Conservation (phyloP, 92 coral and sea anemone genomes). For the Siderastrea radians region DNA sequence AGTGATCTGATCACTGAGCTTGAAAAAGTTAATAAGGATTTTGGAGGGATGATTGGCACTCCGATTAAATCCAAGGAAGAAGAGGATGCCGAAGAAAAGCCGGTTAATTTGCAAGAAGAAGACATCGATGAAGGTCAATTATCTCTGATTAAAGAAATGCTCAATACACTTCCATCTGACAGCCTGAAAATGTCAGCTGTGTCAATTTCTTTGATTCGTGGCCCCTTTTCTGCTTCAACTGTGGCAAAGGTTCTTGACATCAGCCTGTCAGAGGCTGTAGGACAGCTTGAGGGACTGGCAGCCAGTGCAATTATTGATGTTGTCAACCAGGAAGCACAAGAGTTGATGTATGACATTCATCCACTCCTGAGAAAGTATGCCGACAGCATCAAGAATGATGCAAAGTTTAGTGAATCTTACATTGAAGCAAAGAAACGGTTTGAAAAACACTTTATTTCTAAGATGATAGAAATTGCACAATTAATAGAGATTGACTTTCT, state of each 20-base stretch:
- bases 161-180: slow-evolving; percentile 9
- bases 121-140: not conserved
- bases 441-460: not conserved
- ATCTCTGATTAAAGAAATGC: slow-evolving; percentile 7
- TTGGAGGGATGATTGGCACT: not conserved
- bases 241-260: slow-evolving; percentile 14
- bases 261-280: not conserved
- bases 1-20: not conserved
- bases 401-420: not conserved
- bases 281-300: slow-evolving; percentile 9
- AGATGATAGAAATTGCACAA: slow-evolving; percentile 5
- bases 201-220: slow-evolving; percentile 17
- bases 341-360: slow-evolving; percentile 34
- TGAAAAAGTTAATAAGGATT: not conserved
- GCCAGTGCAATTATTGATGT: slow-evolving; percentile 11
- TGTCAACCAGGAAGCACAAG: slow-evolving; percentile 5
- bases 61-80: not conserved
- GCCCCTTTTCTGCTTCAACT: slow-evolving; percentile 7
- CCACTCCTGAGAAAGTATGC: slow-evolving; percentile 18
- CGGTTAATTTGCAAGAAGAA: slow-evolving; percentile 4
- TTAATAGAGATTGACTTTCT: slow-evolving; percentile 2
- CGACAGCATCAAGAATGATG: slow-evolving; percentile 13
- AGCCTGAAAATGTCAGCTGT: slow-evolving; percentile 21
- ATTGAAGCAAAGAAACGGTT: slow-evolving; percentile 13
- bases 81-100: not conserved